Conservation (phyloP, 2,797 vertebrate species). For the Micropoecilia bifurca region DNA sequence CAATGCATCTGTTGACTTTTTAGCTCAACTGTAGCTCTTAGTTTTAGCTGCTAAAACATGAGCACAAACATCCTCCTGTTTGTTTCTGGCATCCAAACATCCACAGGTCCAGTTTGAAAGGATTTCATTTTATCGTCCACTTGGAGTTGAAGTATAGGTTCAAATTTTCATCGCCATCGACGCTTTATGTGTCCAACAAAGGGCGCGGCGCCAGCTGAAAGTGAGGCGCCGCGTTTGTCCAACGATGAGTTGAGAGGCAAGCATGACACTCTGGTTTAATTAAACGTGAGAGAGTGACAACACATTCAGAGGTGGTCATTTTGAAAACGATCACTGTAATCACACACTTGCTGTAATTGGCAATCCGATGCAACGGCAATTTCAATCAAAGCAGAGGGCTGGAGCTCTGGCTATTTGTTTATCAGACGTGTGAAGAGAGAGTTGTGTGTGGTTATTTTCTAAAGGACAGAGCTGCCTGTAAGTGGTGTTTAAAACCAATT, state of each 20-base stretch:
- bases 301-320: slow-evolving; percentile 60
- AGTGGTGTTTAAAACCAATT: slow-evolving; percentile 49
- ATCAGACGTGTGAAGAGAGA: slow-evolving; percentile 19
- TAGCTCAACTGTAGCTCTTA: too few relatives aligned
- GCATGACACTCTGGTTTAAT: slow-evolving; percentile 64
- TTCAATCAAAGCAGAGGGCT: slow-evolving; percentile 63
- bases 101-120: background rate
- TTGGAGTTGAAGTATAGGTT: background rate
- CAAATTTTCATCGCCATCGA: background rate
- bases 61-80: background rate
- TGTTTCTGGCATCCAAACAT: background rate
- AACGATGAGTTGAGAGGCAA: slow-evolving; percentile 50
- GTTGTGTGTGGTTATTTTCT: slow-evolving; percentile 33
- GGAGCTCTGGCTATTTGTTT: slow-evolving; percentile 44
- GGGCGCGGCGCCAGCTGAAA: slow-evolving; percentile 26
- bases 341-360: slow-evolving; percentile 68
- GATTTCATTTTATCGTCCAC: background rate
- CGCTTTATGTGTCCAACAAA: slow-evolving; percentile 34
- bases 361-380: slow-evolving; percentile 56
- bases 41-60: background rate
- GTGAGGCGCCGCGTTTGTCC: slow-evolving; percentile 41
- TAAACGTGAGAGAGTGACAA: slow-evolving; percentile 59
- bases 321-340: slow-evolving; percentile 69
- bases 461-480: slow-evolving; percentile 23
- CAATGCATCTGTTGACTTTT: too few relatives aligned